These are phyloP conservation scores for Dyspetes luteomarginatus DNA, from an alignment of 2,888 invertebrate species.

Conservation along the genomic window DNA sequence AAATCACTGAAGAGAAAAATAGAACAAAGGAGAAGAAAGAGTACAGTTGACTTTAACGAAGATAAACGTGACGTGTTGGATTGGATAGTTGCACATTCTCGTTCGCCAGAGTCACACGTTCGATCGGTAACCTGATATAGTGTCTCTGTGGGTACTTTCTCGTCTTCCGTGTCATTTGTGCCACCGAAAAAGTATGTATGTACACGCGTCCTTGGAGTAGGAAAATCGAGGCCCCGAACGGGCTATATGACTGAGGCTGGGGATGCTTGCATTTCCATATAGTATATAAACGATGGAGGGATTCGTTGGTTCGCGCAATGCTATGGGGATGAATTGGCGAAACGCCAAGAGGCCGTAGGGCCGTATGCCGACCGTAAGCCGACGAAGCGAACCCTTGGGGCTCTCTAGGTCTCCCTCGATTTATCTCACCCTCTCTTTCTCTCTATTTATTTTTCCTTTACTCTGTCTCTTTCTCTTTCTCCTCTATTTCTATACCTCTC, in stretches of 20 bases:
- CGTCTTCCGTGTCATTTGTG: slow-evolving; percentile 6
- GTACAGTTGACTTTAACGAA: slow-evolving; percentile 55
- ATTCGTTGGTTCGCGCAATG: slow-evolving; percentile 58
- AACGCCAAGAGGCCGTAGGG: slow-evolving; percentile 64
- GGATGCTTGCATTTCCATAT: slow-evolving; percentile 65
- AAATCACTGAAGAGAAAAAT: slow-evolving; percentile 35
- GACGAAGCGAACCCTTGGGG: slow-evolving; percentile 55
- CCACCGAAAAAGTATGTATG: slow-evolving; percentile 22
- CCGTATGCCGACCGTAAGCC: too few relatives aligned
- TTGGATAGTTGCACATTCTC: slow-evolving; percentile 14
- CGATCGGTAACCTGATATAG: slow-evolving; percentile 57
- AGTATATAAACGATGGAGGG: slow-evolving; percentile 54
- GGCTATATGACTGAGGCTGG: slow-evolving; percentile 15
- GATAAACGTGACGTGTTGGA: slow-evolving; percentile 58
- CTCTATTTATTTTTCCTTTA: not conserved
- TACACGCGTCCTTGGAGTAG: slow-evolving; percentile 57
- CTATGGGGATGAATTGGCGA: slow-evolving; percentile 62
- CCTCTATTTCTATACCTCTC: not conserved
- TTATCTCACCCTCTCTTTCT: too few relatives aligned
- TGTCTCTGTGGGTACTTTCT: slow-evolving; percentile 20
- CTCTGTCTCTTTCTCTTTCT: not conserved
- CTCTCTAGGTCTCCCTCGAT: too few relatives aligned
- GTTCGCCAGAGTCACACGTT: slow-evolving; percentile 39
- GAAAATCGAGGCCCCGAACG: not conserved
- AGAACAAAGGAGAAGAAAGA: slow-evolving; percentile 2